phyloP scores from a whole-genome alignment of 2,797 vertebrate species.

The Eidolon dupreanum region DNA sequence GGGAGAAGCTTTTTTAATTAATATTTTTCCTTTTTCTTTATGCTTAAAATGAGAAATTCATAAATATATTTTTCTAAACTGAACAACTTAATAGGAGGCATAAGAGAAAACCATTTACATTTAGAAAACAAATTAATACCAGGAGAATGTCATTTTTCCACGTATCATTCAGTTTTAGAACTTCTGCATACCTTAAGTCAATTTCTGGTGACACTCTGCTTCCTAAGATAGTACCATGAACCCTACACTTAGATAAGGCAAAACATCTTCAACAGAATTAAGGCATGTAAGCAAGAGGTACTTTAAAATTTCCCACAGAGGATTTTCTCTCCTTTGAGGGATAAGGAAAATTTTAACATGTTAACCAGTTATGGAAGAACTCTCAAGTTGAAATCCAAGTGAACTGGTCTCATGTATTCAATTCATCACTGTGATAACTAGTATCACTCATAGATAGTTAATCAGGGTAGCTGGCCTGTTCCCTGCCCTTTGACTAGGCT shows the following conservation, averaged over 20 bases:
- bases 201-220: background rate
- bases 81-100: background rate
- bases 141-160: background rate
- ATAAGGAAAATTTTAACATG: background rate
- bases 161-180: background rate
- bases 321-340: background rate
- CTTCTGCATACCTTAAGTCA: background rate
- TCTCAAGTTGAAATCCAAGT: background rate
- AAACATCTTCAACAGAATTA: background rate
- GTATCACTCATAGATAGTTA: background rate
- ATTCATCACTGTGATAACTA: background rate
- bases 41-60: background rate
- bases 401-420: background rate
- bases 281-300: background rate
- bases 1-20: background rate
- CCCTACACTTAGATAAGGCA: background rate
- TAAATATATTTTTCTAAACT: background rate
- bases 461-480: background rate
- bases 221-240: background rate
- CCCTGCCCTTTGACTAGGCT: background rate
- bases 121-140: background rate
- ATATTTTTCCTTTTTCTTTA: background rate
- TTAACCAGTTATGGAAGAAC: background rate
- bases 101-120: background rate
- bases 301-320: background rate